phyloP scores from a whole-genome alignment of 2,113 vertebrate genomes.

The Protobothrops mucrosquamatus region DNA sequence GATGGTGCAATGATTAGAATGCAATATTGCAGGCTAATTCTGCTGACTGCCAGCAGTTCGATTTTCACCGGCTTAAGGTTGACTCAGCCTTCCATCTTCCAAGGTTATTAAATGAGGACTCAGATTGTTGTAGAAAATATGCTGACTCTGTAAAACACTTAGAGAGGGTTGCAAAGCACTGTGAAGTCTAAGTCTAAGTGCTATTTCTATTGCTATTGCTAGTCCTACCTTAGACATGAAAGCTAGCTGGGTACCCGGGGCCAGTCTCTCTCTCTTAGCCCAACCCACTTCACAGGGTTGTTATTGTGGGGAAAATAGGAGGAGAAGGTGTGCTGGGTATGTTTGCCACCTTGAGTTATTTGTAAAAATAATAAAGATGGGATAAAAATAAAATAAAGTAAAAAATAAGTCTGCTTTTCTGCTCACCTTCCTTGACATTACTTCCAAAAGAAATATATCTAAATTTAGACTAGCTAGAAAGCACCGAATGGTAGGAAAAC shows the following conservation, averaged over 20 bases:
- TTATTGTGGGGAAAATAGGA: neutral
- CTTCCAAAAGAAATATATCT: constrained; percentile 46
- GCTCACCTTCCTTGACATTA: constrained; percentile 56
- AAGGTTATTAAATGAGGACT: neutral
- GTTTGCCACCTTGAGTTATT: neutral
- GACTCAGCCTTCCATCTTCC: neutral
- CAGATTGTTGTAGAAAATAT: neutral
- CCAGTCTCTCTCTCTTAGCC: neutral
- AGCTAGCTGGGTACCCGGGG: neutral
- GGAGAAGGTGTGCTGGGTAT: neutral
- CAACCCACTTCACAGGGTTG: neutral
- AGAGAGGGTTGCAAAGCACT: neutral
- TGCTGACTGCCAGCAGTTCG: neutral
- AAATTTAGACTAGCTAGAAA: constrained; percentile 38
- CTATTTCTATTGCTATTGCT: neutral
- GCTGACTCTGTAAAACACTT: neutral
- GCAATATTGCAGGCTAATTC: neutral
- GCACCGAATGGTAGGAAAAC: constrained; percentile 49
- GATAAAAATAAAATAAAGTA: neutral
- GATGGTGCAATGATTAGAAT: neutral
- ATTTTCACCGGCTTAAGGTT: neutral
- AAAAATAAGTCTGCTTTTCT: constrained; percentile 18
- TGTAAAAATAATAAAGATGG: neutral
- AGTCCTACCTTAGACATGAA: neutral
- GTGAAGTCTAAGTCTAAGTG: neutral